Percentiles rank a stretch among this genome's conserved stretches.
phyloP scores from a whole-genome alignment of 2,797 vertebrate genomes.

The Scolopax rusticola region DNA sequence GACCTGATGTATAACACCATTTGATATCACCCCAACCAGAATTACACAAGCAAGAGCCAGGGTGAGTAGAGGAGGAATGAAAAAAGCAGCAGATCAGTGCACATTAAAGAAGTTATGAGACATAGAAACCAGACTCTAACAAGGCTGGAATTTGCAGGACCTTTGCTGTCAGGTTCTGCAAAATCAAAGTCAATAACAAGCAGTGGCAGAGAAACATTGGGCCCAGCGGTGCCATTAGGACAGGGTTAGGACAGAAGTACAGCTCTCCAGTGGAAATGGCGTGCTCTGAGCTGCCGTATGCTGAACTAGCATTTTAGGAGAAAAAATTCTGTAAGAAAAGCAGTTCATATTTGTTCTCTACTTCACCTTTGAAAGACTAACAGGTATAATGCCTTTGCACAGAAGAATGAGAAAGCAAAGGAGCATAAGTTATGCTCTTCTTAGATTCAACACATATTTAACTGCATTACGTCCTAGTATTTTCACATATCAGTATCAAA shows the following conservation, averaged over 20 bases:
- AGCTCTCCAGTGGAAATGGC: background rate
- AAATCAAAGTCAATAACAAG: conserved; percentile 15
- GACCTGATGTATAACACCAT: background rate
- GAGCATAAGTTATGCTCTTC: background rate
- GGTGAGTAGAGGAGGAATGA: fast-evolving
- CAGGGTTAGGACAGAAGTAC: background rate
- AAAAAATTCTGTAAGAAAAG: background rate
- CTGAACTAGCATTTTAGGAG: background rate
- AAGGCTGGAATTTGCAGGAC: background rate
- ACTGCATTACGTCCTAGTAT: background rate
- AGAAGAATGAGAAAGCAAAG: background rate
- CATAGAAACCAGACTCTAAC: background rate
- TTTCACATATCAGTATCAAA: background rate
- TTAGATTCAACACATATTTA: background rate
- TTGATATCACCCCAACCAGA: background rate
- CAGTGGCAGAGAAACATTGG: background rate
- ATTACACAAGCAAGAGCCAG: background rate
- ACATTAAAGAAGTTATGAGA: background rate
- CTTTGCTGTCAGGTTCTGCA: background rate
- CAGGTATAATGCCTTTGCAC: background rate
- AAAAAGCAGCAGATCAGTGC: background rate
- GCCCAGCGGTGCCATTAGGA: background rate
- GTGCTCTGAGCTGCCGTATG: background rate
- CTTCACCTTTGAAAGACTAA: background rate
- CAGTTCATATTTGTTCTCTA: background rate